These are phyloP conservation scores for Nasonia longicornis DNA, from an alignment of 1,140 invertebrate genomes.

Conservation along the genomic window DNA sequence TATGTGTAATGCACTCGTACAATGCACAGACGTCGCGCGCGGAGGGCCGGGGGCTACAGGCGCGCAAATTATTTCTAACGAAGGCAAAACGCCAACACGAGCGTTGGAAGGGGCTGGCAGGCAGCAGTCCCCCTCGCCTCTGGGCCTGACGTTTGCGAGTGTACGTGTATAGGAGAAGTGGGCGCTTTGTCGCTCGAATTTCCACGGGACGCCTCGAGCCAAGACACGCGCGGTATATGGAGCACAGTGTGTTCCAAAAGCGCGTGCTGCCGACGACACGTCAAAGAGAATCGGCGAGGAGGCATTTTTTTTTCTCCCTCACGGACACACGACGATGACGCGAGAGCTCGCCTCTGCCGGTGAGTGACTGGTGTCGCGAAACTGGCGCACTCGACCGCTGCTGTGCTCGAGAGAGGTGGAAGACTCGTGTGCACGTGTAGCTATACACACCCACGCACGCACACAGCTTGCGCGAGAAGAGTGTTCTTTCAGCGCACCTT, in stretches of 20 bases:
- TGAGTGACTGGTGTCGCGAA: conserved; percentile 11
- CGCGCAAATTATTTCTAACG: conserved; percentile 34
- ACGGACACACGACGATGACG: not conserved
- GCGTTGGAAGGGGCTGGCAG: not conserved
- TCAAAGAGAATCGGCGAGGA: conserved; percentile 35
- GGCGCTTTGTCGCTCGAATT: not conserved
- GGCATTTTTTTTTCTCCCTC: conserved; percentile 11
- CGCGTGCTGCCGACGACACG: not conserved
- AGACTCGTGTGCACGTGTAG: not conserved
- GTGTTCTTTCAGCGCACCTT: not conserved
- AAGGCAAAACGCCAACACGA: conserved; percentile 3
- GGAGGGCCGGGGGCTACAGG: not conserved
- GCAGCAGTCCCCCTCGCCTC: not conserved
- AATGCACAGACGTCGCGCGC: not conserved
- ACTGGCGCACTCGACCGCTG: conserved; percentile 13
- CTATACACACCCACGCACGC: too few species aligned
- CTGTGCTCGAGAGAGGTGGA: not conserved
- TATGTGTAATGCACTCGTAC: not conserved
- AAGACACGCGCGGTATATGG: not conserved
- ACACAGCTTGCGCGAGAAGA: not conserved
- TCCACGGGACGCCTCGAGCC: not conserved
- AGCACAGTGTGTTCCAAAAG: not conserved
- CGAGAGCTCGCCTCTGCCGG: not conserved
- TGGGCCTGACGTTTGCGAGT: not conserved
- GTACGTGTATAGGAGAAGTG: too few species aligned